Evolutionary conservation across 2,888 invertebrate genomes (phyloP), one percentile per base, ranked within the genome.

Genomic region (Papilio demoleus): DNA sequence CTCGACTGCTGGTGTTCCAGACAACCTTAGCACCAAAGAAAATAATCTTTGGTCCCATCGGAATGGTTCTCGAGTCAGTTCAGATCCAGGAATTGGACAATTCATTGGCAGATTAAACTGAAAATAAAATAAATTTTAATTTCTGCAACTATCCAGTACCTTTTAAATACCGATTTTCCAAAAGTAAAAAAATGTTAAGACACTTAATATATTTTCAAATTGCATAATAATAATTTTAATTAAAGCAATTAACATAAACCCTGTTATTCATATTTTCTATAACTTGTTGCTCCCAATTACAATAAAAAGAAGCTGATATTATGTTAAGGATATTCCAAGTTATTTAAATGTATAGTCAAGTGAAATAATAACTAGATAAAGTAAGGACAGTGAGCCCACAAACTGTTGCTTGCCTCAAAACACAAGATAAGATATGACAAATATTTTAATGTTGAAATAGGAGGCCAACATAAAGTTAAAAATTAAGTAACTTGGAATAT

Each of bases 31-130:
- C 59, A 99, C 99, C 79, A 99, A 92, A 2, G 99, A 97, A 92
- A 99, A 99, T 71, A 99, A 93, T 76, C 99, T 94, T 91, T 99
- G 99, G 92, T 99, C 99, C 99, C 99, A 99, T 74, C 99, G 95
- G 88, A 99, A 99, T n/a, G 99, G 99, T 88, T 99, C 99, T 78
- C 98, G 95, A 3, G 99, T 99, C 85, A 99, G 93, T 90, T 99
- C 99, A 6, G 97, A 97, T 12, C 99, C 99, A 50, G 99, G 98
- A 79, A 99, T 97, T 47, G 97, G 96, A 75, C 97, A 97, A 86
- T 97, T 97, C 96, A 98, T 97, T 2, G 98, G 98, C 77, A 99
- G 88, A 82, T 97, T 97, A 76, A 98, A 95, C 95, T 97, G 88
- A 36, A 81, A 77, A 73, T 24, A 68, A 14, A 67, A 47, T 27